These are phyloP conservation scores for Leptinotarsa tumamoca DNA, from an alignment of 2,888 invertebrate species.

Conservation along the genomic window DNA sequence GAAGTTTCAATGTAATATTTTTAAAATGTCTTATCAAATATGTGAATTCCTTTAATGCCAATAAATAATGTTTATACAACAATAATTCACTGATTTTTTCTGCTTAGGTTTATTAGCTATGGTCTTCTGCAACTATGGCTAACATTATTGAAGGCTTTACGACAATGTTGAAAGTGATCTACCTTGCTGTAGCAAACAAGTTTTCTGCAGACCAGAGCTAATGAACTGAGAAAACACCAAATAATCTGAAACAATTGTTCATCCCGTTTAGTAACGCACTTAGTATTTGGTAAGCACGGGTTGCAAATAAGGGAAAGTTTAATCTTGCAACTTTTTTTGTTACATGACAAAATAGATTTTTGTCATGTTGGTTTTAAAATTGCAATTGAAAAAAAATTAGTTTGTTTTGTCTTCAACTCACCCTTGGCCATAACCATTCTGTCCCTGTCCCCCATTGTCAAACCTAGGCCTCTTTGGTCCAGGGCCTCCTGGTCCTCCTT, in stretches of 20 bases:
- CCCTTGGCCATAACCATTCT: conserved; percentile 59
- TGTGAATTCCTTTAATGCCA: no score
- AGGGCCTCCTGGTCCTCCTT: conserved; percentile 54
- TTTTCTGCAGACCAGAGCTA: background rate
- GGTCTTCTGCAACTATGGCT: no score
- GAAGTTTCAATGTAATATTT: no score
- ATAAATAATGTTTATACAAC: no score
- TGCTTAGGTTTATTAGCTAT: no score
- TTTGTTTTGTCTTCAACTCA: conserved; percentile 43
- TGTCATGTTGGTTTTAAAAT: conserved; percentile 19
- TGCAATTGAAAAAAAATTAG: conserved; percentile 28
- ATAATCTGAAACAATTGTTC: conserved; percentile 27
- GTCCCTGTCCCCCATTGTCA: conserved; percentile 52
- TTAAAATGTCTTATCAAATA: no score
- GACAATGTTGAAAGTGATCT: no score
- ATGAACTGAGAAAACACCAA: background rate
- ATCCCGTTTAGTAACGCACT: conserved; percentile 47
- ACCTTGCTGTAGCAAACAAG: no score
- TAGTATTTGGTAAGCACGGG: conserved; percentile 52
- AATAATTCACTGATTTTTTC: no score
- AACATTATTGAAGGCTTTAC: no score
- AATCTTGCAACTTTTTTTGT: conserved; percentile 40
- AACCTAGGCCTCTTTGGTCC: conserved; percentile 58
- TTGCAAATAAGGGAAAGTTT: conserved; percentile 50
- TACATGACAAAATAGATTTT: conserved; percentile 16